Evolutionary conservation across 2,797 vertebrate species (phyloP).

Genomic region (Zalophus californianus): DNA sequence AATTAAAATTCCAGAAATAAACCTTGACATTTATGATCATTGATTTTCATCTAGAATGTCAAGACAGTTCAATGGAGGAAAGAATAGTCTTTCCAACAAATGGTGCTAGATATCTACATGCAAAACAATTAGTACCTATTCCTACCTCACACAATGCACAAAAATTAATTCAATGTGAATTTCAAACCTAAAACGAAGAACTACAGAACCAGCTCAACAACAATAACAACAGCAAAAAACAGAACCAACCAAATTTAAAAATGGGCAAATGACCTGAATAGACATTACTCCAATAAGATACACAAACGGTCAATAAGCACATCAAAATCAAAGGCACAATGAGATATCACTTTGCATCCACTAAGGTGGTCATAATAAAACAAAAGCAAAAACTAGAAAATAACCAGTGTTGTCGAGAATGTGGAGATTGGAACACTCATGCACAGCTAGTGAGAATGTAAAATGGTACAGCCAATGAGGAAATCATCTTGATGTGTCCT

Average conservation of each 20-base stretch:
- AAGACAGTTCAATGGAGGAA: neutral
- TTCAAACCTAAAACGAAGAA: neutral
- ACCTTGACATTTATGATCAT: neutral
- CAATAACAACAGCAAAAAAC: neutral
- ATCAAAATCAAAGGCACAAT: constrained; percentile 6
- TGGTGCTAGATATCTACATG: neutral
- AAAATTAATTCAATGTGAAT: constrained; percentile 3
- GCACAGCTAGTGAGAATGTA: neutral
- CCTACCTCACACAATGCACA: neutral
- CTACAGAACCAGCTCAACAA: neutral
- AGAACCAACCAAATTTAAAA: neutral
- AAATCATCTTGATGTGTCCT: neutral
- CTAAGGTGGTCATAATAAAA: neutral
- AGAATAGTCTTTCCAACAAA: neutral
- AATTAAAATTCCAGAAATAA: neutral
- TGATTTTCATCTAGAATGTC: neutral
- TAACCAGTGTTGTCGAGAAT: neutral
- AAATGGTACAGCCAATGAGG: neutral
- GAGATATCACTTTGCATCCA: neutral
- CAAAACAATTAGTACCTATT: neutral
- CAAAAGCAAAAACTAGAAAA: neutral
- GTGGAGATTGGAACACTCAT: neutral
- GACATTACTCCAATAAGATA: neutral
- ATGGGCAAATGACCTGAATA: neutral
- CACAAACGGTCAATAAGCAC: neutral